Conservation (phyloP, 2,113 vertebrate species). For the Illadopsis cleaveri region DNA sequence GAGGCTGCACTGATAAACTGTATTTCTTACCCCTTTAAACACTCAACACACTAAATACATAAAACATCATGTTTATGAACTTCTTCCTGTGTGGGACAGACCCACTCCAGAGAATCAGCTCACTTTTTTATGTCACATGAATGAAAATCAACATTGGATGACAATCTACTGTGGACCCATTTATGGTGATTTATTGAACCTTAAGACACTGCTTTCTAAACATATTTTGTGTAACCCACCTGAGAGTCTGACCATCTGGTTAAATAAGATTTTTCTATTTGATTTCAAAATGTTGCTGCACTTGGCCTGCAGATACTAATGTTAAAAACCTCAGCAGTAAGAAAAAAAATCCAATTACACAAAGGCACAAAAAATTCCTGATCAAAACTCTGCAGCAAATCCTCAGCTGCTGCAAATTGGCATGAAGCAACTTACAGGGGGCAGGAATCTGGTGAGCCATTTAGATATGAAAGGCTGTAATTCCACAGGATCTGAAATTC, state of each 20-base stretch:
- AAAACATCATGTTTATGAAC: slow-evolving; percentile 1
- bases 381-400: neutral
- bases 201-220: neutral
- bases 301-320: neutral
- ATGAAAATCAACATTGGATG: neutral
- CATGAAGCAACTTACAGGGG: neutral
- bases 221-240: neutral
- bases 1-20: neutral
- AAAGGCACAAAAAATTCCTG: neutral
- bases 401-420: neutral
- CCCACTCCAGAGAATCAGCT: neutral
- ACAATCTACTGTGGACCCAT: neutral
- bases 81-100: neutral
- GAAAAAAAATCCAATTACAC: neutral
- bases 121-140: neutral
- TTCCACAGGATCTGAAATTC: slow-evolving; percentile 9
- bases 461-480: neutral
- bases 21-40: slow-evolving; percentile 7
- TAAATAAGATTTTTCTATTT: neutral
- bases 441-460: neutral
- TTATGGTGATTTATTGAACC: neutral
- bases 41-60: neutral
- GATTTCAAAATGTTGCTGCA: neutral
- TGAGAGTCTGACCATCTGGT: neutral
- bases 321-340: neutral